Conservation (phyloP, 2,113 vertebrate species). For the Scomber colias region DNA sequence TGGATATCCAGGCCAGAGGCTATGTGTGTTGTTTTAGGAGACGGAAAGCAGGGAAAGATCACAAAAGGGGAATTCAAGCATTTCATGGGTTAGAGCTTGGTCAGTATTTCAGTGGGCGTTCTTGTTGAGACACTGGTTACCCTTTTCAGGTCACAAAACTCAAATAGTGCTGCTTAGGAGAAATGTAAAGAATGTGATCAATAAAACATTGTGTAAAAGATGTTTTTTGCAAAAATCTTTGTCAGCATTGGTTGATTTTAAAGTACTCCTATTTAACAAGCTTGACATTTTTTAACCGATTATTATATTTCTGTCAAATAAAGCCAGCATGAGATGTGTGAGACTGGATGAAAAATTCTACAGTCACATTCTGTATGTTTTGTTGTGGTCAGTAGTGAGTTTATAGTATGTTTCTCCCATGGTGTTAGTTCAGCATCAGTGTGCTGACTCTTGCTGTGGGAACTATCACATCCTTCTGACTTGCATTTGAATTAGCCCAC, state of each 20-base stretch:
- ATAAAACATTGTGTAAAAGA: neutral
- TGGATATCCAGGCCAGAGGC: too few relatives aligned
- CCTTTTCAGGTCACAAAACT: conserved; percentile 2
- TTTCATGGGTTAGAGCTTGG: neutral
- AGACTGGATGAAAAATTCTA: neutral
- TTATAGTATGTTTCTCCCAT: conserved; percentile 9
- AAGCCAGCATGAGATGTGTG: neutral
- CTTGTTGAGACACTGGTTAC: neutral
- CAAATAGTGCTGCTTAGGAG: neutral
- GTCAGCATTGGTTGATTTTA: neutral
- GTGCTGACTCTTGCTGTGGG: neutral
- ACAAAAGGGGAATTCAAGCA: neutral
- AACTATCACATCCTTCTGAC: conserved; percentile 2
- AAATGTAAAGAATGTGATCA: neutral
- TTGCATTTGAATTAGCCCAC: neutral
- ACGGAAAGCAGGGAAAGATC: neutral
- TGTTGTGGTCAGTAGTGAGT: neutral
- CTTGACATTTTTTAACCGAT: too few relatives aligned
- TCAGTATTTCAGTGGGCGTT: neutral
- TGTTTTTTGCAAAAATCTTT: neutral
- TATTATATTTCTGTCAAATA: neutral
- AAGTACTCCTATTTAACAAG: neutral
- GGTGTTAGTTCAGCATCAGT: neutral
- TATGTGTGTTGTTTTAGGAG: neutral
- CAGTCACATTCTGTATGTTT: neutral